Evolutionary conservation across 2,888 invertebrate genomes (phyloP), one percentile per base, ranked within the genome.

Genomic region (Cynaeus angustus): DNA sequence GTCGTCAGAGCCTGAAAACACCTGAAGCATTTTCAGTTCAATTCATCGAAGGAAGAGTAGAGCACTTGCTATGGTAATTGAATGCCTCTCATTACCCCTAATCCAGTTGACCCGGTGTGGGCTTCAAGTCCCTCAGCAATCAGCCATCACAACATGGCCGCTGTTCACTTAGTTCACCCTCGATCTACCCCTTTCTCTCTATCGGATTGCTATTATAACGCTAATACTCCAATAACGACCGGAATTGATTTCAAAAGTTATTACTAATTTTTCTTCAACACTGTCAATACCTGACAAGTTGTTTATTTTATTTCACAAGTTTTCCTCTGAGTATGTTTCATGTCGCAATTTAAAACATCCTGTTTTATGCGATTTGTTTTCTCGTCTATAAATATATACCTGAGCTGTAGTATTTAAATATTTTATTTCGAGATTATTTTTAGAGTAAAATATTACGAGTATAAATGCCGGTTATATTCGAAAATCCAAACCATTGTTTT

Each of bases 81-180:
- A 78, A 78, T 77, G 75, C 74, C 73, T 70, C 76, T 77, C 77
- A 76, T 78, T 77, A 77, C 75, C 72, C 71, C 73, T 76, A 78
- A 78, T 78, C 75, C 71, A 70, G 75, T 74, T 77, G 77, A 76
- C 75, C 75, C 74, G 71, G n/a, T 13, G 52, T 21, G 56, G 21
- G 73, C 72, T 73, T 74, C 73, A 74, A 73, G 43, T 76, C 75
- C 77, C 77, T 70, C 55, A 72, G 73, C 77, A 77, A 78, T 78
- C 77, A 76, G 69, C 70, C 72, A 48, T 68, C 69, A 71, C 72
- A 71, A 71, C 73, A 74, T 56, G 48, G 55, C 66, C 38, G 45
- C 56, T 56, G 46, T 48, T 56, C 66, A 66, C 56, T 65, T 55
- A 21, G 21, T 41, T 13, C 26, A 50, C 64, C 16, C 41, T 13